Base-by-base conservation (phyloP, 2,113 vertebrate genomes). In the Cinclus cinclus region DNA sequence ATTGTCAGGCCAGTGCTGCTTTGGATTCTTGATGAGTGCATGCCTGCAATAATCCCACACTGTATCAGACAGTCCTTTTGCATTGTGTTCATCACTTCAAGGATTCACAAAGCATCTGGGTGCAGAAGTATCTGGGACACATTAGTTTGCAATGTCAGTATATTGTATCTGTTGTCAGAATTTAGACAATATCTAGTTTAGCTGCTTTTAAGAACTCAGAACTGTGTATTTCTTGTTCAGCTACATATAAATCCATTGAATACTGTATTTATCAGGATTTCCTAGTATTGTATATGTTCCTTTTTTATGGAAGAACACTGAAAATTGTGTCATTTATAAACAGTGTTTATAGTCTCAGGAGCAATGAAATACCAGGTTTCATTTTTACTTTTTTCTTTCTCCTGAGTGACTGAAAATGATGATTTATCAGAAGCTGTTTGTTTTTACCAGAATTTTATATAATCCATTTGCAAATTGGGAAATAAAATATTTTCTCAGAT, bases 401-500 rank as follows among this genome's bases (percentile, higher is more conserved):
- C 46, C 55, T 79, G 68, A 91, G 68, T 90, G 70, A 76, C 27
- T 71, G 23, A 2, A 44, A 94, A 94, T 53, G 9, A 74, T 82
- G 52, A 90, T 92, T 95, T 95, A 93, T 95, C 76, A 94, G 79
- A 93, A 96, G 65, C 42, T 88, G 28, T 84, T 95, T 89, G 49
- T 75, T 96, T 96, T 96, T 94, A 95, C 53, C 78, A 91, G 93
- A 93, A 95, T 74, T 92, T 95, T 92, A 58, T 92, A 92, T 77
- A 91, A 92, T 50, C 50, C 44, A 56, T 89, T 94, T 92, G 37
- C 44, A 95, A 68, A 82, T 92, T 88, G 81, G 69, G 46, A 95
- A 95, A 92, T 85, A 94, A 91, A 90, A 89, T 89, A 94, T 86
- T 94, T 97, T 97, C 83, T 95, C 58, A 68, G 50, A 90, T 90